Evolutionary conservation across 2,888 invertebrate genomes (phyloP), one percentile per base, ranked within the genome.

Genomic region (Aradus depressus): DNA sequence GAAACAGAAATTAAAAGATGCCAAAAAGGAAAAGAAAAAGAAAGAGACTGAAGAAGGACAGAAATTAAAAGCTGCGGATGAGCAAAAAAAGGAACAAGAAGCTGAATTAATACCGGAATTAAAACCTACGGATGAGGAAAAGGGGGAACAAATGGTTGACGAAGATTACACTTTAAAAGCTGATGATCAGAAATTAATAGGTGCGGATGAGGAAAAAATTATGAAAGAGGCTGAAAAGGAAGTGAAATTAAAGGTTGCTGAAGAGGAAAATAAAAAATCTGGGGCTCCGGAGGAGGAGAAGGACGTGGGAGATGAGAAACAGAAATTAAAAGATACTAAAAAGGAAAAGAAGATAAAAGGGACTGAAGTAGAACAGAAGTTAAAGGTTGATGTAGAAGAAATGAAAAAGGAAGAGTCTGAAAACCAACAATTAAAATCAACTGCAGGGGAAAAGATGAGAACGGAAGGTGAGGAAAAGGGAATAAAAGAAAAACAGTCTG

Each of bases 271-370:
- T 22, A 55, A 56, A 42, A 26, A 16, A n/a, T 10, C 8, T 6
- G 35, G 28, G 26, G 19, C 10, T 16, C 22, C 37, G n/a, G 21
- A 26, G 28, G 22, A n/a, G 22, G 25, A 42, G 45, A 38, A n/a
- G 25, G 18, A 28, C 44, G 16, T 12, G 32, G 44, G 18, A 44
- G 44, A 44, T n/a, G 16, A 14, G 23, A 39, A 43, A 25, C 43
- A 41, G 49, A 51, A 34, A 25, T 34, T 28, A 38, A 38, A 50
- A 21, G 32, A 18, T 28, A 26, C 32, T 49, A 54, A 43, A 43
- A 23, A 25, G 43, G 25, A 19, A 44, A 22, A 26, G 26, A 47
- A 34, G 44, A 34, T 32, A 22, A 47, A 14, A 38, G 28, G 25
- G 45, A 43, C 16, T n/a, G 19, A 34, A 44, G 41, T 31, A 22